Evolutionary conservation across 1,140 invertebrate species (phyloP).

Genomic region (Acromyrmex heyeri): DNA sequence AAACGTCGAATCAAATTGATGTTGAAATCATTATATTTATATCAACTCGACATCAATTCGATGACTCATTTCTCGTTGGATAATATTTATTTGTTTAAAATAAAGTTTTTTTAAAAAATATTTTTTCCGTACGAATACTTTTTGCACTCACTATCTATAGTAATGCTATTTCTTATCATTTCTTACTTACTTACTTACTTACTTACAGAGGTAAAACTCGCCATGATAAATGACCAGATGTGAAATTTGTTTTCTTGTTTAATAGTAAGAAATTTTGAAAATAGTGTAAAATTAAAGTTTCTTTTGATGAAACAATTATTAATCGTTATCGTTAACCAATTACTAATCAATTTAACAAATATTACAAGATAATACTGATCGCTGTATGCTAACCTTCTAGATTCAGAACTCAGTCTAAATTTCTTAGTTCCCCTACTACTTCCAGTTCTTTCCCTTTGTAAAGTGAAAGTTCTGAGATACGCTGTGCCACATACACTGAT

Average conservation of each 20-base stretch:
- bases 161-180: background rate
- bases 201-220: conserved; percentile 56
- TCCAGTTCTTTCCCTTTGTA: background rate
- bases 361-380: background rate
- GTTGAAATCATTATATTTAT: too few relatives aligned
- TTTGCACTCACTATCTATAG: too few relatives aligned
- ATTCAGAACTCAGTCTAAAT: conserved; percentile 8
- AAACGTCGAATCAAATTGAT: too few relatives aligned
- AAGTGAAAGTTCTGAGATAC: conserved; percentile 69
- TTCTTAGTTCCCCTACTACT: conserved; percentile 36
- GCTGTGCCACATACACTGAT: conserved; percentile 18
- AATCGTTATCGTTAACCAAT: background rate
- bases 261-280: background rate
- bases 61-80: too few relatives aligned
- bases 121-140: too few relatives aligned
- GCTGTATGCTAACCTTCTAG: background rate
- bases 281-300: conserved; percentile 7
- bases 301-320: background rate
- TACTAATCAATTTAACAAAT: background rate
- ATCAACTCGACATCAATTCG: too few relatives aligned
- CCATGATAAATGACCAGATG: conserved; percentile 29
- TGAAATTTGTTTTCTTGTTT: background rate
- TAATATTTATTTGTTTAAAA: too few relatives aligned
- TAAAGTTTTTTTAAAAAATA: too few relatives aligned
- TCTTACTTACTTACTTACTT: conserved; percentile 30